Base-by-base conservation (phyloP, 2,888 invertebrate species). In the Bombylius major region DNA sequence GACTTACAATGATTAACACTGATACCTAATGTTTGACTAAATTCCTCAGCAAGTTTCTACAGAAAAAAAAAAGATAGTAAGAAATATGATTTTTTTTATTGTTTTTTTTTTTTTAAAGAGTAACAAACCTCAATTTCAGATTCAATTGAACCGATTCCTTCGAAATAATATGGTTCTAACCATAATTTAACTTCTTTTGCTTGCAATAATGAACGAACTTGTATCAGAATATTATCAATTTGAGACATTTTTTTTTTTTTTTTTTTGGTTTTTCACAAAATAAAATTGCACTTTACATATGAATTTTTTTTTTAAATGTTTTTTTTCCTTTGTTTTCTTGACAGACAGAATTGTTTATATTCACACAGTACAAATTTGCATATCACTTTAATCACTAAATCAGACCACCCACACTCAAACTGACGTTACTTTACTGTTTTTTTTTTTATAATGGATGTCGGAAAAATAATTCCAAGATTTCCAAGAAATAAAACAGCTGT, bases 101-200 rank as follows among this genome's bases (percentile, higher is more conserved):
- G n/a, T 23, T 23, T 23, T 23, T 23, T 3, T 23, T 44, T 13
- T 44, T n/a, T 13, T 13, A 44, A 44, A 44, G 5, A 44, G 3
- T 47, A 23, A 47, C 63, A 63, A 56, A 72, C 75, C 58, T 73
- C 71, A 46, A 73, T 62, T 55, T 72, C 68, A 0, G 64, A 61
- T 47, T 78, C 77, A 47, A 75, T 75, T 54, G 75, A 64, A 4
- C 78, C 79, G 45, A 73, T 66, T 33, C 73, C 76, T 23, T 80
- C 75, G 36, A 70, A 68, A 51, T 80, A 80, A 67, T 83, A 89
- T 0, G 89, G 89, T 14, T 81, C 75, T 62, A 84, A 76, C 89
- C 90, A 90, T 57, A 90, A 70, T 67, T 87, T 87, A 6, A 89
- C 77, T 61, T 80, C 78, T 56, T 83, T 82, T 55, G 76, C 73